Evolutionary conservation across 1,140 invertebrate genomes (phyloP).

Genomic region (Cydia pomonella): DNA sequence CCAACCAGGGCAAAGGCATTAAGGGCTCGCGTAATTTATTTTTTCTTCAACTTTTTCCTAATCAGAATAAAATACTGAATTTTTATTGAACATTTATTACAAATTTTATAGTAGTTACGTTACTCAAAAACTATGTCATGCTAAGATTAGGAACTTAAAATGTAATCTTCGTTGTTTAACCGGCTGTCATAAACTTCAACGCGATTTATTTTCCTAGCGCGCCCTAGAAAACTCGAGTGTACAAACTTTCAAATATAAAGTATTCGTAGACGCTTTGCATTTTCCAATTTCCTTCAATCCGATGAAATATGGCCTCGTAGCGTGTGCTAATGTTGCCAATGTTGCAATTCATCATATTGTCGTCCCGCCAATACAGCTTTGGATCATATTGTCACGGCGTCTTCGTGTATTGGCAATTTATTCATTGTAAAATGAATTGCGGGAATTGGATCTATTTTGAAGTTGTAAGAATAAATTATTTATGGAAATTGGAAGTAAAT

Average conservation of each 20-base stretch:
- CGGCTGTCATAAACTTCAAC: background rate
- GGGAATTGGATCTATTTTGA: background rate
- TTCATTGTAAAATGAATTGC: background rate
- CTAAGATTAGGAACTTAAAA: too few relatives aligned
- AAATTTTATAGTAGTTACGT: too few relatives aligned
- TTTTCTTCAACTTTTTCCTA: too few relatives aligned
- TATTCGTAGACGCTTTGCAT: constrained; percentile 27
- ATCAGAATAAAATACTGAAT: too few relatives aligned
- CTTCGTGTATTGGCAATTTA: background rate
- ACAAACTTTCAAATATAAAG: constrained; percentile 17
- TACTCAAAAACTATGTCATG: too few relatives aligned
- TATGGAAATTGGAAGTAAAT: background rate
- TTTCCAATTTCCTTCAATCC: constrained; percentile 30
- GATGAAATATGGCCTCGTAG: constrained; percentile 23
- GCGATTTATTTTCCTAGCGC: background rate
- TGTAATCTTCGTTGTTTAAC: background rate
- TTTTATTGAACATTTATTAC: too few relatives aligned
- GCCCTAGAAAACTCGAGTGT: background rate
- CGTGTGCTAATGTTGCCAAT: constrained; percentile 25
- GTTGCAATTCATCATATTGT: constrained; percentile 20
- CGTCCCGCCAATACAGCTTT: constrained; percentile 5
- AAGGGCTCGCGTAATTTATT: too few relatives aligned
- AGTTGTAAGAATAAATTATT: background rate
- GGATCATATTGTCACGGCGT: background rate
- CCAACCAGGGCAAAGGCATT: too few relatives aligned